These are phyloP conservation scores for Drosophila mimetica DNA, from an alignment of 2,888 invertebrate genomes.

Conservation along the genomic window DNA sequence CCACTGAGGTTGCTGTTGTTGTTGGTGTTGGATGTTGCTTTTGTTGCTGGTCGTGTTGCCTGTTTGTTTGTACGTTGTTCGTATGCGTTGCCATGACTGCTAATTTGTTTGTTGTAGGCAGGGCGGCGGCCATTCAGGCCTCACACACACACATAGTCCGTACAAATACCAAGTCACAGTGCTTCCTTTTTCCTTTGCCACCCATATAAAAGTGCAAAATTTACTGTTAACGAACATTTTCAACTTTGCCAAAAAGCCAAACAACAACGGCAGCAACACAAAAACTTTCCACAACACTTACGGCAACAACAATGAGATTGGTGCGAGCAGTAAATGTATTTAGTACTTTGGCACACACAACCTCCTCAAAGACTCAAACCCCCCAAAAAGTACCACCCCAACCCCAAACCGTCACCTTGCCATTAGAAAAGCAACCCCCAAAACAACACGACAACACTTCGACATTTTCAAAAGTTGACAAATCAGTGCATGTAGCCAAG, in stretches of 20 bases:
- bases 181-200: constrained; percentile 9
- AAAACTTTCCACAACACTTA: constrained; percentile 76
- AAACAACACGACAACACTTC: constrained; percentile 66
- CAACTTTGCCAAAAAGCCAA: constrained; percentile 80
- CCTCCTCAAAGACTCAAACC: constrained; percentile 5
- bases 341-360: constrained; percentile 59
- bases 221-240: constrained; percentile 77
- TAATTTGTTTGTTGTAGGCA: constrained; percentile 77
- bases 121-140: constrained; percentile 72
- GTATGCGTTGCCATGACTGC: constrained; percentile 72
- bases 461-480: constrained; percentile 81
- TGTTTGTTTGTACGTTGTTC: constrained; percentile 53
- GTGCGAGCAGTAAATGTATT: constrained; percentile 70
- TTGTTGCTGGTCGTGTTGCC: constrained; percentile 50
- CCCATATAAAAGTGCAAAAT: constrained; percentile 67
- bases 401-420: constrained; percentile 29
- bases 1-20: constrained; percentile 49
- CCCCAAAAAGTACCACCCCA: not conserved
- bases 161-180: constrained; percentile 3
- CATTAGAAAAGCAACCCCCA: constrained; percentile 67
- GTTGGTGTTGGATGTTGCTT: constrained; percentile 47
- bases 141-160: constrained; percentile 6
- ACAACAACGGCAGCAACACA: constrained; percentile 77
- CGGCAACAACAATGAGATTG: constrained; percentile 67
- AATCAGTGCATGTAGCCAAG: constrained; percentile 72